phyloP scores from a whole-genome alignment of 2,888 invertebrate genomes.

The Pilophorus perplexus region DNA sequence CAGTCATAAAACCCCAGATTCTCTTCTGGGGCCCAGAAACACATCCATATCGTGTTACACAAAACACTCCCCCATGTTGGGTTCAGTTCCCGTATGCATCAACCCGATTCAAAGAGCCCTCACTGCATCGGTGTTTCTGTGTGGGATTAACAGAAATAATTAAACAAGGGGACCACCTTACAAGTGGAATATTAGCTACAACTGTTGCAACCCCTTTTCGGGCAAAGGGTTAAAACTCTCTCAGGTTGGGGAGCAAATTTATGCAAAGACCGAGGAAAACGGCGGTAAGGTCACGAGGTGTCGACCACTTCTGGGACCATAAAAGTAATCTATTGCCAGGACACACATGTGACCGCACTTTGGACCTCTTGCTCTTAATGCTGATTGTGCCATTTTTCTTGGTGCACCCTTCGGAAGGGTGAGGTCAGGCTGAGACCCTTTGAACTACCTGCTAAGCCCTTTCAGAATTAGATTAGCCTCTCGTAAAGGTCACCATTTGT shows the following conservation, averaged over 20 bases:
- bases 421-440: background rate
- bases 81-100: too few species aligned
- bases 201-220: slow-evolving; percentile 23
- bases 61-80: too few species aligned
- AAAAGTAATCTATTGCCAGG: slow-evolving; percentile 40
- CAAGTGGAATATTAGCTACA: slow-evolving; percentile 28
- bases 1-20: too few species aligned
- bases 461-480: slow-evolving; percentile 31
- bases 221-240: slow-evolving; percentile 25
- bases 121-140: too few species aligned
- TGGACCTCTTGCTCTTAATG: slow-evolving; percentile 26
- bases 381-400: slow-evolving; percentile 41
- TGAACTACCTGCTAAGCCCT: slow-evolving; percentile 18
- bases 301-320: slow-evolving; percentile 15
- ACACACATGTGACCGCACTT: slow-evolving; percentile 26
- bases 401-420: background rate
- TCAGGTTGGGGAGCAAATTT: slow-evolving; percentile 13
- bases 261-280: slow-evolving; percentile 24
- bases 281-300: slow-evolving; percentile 22
- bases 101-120: too few species aligned
- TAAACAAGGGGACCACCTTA: background rate
- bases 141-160: background rate
- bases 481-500: slow-evolving; percentile 22
- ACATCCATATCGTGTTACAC: too few species aligned
- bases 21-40: too few species aligned